Evolutionary conservation across 2,888 invertebrate species (phyloP), one percentile per base, ranked within the genome.

Genomic region (Diarsia rubi): DNA sequence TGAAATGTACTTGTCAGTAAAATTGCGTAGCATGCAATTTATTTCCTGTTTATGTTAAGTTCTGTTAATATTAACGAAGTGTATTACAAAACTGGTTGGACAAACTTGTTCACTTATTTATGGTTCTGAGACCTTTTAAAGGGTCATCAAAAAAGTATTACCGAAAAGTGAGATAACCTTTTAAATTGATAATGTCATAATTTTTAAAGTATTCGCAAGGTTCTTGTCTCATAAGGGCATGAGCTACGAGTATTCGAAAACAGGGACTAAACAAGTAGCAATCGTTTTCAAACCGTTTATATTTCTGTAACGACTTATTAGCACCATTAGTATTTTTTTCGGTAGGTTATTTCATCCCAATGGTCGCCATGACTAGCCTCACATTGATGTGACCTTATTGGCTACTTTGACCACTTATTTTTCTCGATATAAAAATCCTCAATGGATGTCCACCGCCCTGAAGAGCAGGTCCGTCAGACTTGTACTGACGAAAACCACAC

Each of bases 1-100:
- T 54, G 47, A 73, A 64, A 82, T 67, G 31, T 70, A 64, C 54
- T 52, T 78, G 74, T 68, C 59, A 45, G 66, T 70, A 68, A 69
- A 81, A 82, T 81, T 62, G 69, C 60, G 27, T 21, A 27, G 14
- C 64, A 9, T 64, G 67, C 67, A 59, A 79, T 78, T 75, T 80
- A 74, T 79, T 79, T 78, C 80, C 78, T 75, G 78, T 68, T 78
- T 74, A 63, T 59, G 21, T 68, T 79, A 52, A 74, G 57, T 79
- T 69, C 57, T n/a, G 42, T 57, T 68, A 42, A 52, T 47, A 69
- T 75, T 69, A 57, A 75, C 57, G 65, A 66, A 44, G 21, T 75
- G 14, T 19, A 24, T 64, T 76, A 49, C 67, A 69, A 63, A 81
- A 59, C n/a, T 31, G 44, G 63, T 49, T 57, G 4, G 12, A 24